Percentiles rank a stretch among this genome's conserved stretches.
phyloP scores from a whole-genome alignment of 2,797 vertebrate genomes.

The Rhadinocentrus ornatus region DNA sequence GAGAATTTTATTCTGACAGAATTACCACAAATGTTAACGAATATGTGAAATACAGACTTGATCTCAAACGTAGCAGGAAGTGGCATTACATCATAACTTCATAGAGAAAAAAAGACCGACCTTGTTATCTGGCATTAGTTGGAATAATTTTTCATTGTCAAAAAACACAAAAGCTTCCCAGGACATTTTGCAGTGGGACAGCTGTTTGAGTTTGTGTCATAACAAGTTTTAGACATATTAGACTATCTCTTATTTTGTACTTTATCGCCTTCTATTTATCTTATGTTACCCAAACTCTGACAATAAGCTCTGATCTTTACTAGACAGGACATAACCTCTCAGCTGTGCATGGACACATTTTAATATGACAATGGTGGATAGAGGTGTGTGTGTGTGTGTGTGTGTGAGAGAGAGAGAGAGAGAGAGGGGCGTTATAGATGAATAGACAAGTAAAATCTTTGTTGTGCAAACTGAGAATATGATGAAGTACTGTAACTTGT shows the following conservation, averaged over 20 bases:
- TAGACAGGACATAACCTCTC: not conserved
- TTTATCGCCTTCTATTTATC: not conserved
- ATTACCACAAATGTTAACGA: not conserved
- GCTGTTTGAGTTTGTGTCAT: not conserved
- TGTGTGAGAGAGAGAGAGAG: too few species aligned
- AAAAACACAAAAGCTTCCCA: not conserved
- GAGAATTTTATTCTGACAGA: not conserved
- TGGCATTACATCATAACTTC: not conserved
- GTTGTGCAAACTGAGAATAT: not conserved
- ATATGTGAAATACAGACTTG: not conserved
- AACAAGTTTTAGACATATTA: not conserved
- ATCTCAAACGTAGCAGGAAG: not conserved
- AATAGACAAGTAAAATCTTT: not conserved
- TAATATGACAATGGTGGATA: not conserved
- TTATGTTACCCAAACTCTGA: not conserved
- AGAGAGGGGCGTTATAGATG: too few species aligned
- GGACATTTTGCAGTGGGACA: too few species aligned
- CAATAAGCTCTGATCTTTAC: not conserved
- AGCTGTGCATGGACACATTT: not conserved
- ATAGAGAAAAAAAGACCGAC: not conserved
- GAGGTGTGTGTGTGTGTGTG: too few species aligned
- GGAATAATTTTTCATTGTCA: not conserved
- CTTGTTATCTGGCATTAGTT: not conserved
- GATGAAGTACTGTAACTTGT: not conserved
- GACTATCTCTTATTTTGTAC: not conserved